A percentile compares a stretch with the other conserved stretches of the same genome.
phyloP scores from a whole-genome alignment of 2,888 invertebrate species.

The Brachyptera putata region DNA sequence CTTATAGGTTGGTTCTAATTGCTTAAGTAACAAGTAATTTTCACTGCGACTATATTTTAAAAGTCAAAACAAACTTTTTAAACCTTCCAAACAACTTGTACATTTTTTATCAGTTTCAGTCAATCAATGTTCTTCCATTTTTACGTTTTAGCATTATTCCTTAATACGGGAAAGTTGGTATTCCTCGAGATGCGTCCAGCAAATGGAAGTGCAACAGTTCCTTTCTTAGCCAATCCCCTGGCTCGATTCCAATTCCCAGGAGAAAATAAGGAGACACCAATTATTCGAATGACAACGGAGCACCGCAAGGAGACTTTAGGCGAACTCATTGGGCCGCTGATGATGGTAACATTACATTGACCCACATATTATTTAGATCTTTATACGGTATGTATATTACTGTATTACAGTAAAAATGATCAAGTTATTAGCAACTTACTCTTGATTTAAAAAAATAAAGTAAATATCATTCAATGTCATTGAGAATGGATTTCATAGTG shows the following conservation, averaged over 20 bases:
- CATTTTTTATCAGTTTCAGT: neutral
- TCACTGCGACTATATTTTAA: no score
- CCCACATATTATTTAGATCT: constrained; percentile 1
- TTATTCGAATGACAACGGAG: neutral
- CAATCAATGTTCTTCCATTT: neutral
- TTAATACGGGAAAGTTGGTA: constrained; percentile 40
- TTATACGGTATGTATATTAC: no score
- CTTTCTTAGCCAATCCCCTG: constrained; percentile 11
- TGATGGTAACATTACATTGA: constrained; percentile 28
- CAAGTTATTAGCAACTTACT: no score
- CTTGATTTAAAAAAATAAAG: no score
- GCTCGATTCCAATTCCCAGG: neutral
- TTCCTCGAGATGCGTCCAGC: constrained; percentile 39
- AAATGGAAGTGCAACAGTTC: constrained; percentile 20
- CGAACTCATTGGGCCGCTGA: constrained; percentile 31
- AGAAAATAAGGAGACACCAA: neutral
- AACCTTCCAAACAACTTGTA: no score
- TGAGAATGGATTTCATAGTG: no score
- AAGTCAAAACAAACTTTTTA: no score
- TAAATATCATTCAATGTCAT: no score
- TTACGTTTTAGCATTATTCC: constrained; percentile 37
- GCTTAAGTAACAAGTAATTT: no score
- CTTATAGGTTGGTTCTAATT: no score
- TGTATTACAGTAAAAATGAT: no score
- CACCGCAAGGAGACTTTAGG: constrained; percentile 26